Percentiles rank a stretch among this genome's conserved stretches.
phyloP scores from a whole-genome alignment of 1,140 invertebrate genomes.

The Papilio aristodemus region DNA sequence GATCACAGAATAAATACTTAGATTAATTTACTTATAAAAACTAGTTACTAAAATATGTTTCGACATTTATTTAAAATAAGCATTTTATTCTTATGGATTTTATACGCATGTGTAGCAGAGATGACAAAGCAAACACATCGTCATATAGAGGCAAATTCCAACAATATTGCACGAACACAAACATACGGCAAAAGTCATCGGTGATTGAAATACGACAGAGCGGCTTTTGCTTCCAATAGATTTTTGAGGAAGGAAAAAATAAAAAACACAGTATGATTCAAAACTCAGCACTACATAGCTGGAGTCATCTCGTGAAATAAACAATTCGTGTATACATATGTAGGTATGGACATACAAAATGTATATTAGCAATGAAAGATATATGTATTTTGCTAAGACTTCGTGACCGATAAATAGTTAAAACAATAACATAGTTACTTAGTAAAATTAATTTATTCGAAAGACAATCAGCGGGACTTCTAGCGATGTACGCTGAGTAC shows the following conservation, averaged over 20 bases:
- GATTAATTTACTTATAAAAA: no score
- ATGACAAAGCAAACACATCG: not conserved
- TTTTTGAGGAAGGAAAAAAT: slow-evolving; percentile 13
- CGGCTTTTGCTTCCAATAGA: not conserved
- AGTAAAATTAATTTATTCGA: not conserved
- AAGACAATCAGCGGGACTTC: not conserved
- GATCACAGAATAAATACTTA: no score
- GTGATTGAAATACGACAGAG: slow-evolving; percentile 9
- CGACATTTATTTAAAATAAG: no score
- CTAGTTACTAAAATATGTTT: no score
- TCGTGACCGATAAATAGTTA: not conserved
- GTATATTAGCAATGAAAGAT: no score
- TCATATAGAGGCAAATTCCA: not conserved
- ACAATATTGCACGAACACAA: slow-evolving; percentile 11
- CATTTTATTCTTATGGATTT: no score
- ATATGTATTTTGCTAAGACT: no score
- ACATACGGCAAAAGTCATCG: not conserved
- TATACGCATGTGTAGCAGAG: not conserved
- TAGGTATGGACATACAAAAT: no score
- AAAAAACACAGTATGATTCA: not conserved
- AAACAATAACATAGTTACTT: not conserved
- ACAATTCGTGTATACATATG: no score
- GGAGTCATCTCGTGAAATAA: no score
- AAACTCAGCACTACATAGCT: not conserved
- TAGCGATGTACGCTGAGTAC: not conserved